phyloP scores from a whole-genome alignment of 2,888 invertebrate genomes.

The Drosophila picticornis region DNA sequence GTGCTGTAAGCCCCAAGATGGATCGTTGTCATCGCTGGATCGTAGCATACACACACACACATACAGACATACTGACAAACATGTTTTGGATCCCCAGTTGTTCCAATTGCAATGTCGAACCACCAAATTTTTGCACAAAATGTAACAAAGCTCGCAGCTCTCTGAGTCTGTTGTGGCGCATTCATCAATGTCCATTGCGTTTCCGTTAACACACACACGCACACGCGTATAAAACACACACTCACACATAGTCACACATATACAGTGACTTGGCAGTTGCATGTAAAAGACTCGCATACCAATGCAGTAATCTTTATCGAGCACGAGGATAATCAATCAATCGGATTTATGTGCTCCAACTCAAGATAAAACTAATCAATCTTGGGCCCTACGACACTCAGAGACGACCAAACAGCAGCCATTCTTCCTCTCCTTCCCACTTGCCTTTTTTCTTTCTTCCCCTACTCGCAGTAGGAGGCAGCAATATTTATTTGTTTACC shows the following conservation, averaged over 20 bases:
- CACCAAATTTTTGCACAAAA: slow-evolving; percentile 41
- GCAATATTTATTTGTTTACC: slow-evolving; percentile 56
- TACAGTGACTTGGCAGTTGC: slow-evolving; percentile 29
- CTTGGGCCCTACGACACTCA: slow-evolving; percentile 74
- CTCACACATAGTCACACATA: slow-evolving; percentile 1
- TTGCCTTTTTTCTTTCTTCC: neutral
- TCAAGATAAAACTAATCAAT: slow-evolving; percentile 84
- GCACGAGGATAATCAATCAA: slow-evolving; percentile 83
- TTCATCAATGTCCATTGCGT: slow-evolving; percentile 75
- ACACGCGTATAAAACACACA: slow-evolving; percentile 12
- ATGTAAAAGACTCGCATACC: slow-evolving; percentile 62
- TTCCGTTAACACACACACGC: slow-evolving; percentile 58
- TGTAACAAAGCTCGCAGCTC: slow-evolving; percentile 7
- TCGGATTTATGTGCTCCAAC: slow-evolving; percentile 84
- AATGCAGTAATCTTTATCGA: slow-evolving; percentile 77
- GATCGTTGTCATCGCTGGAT: slow-evolving; percentile 61
- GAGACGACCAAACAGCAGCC: slow-evolving; percentile 44
- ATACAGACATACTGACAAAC: neutral
- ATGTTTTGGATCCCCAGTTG: slow-evolving; percentile 45
- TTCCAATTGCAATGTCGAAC: slow-evolving; percentile 19
- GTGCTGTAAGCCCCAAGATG: slow-evolving; percentile 49
- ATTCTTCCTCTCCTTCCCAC: neutral
- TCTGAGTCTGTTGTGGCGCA: slow-evolving; percentile 57
- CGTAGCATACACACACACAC: slow-evolving; percentile 25
- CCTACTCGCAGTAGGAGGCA: slow-evolving; percentile 28